Conservation (phyloP, 2,888 invertebrate genomes). For the Mycalesis mineus region DNA sequence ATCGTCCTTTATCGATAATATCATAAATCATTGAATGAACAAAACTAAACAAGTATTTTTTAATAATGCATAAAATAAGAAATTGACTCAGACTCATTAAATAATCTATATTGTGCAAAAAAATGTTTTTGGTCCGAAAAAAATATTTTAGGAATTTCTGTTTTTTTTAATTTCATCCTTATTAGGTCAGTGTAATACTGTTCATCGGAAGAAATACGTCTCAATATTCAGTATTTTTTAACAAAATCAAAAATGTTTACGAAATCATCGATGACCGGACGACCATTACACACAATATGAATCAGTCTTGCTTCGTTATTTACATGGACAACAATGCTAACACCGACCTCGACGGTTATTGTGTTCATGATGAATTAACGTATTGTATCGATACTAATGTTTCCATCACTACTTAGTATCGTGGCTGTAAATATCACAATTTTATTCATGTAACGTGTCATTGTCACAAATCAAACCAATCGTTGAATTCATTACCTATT, state of each 20-base stretch:
- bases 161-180: too few relatives aligned
- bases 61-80: too few relatives aligned
- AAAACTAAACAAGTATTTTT: background rate
- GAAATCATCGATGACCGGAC: slow-evolving; percentile 18
- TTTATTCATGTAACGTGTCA: slow-evolving; percentile 17
- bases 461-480: slow-evolving; percentile 14
- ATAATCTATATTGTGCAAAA: too few relatives aligned
- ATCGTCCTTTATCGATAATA: slow-evolving; percentile 14
- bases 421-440: slow-evolving; percentile 28
- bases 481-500: background rate
- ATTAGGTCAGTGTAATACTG: too few relatives aligned
- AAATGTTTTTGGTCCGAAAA: too few relatives aligned
- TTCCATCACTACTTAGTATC: slow-evolving; percentile 20
- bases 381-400: slow-evolving; percentile 17
- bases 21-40: slow-evolving; percentile 16
- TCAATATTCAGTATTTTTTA: too few relatives aligned
- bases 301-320: slow-evolving; percentile 70
- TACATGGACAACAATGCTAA: slow-evolving; percentile 56
- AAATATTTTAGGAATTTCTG: too few relatives aligned
- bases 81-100: too few relatives aligned
- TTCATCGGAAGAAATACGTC: too few relatives aligned
- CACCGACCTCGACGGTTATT: slow-evolving; percentile 14
- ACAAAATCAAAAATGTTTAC: background rate
- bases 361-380: slow-evolving; percentile 18
- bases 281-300: slow-evolving; percentile 23